These are phyloP conservation scores for Clusia tigrina DNA, from an alignment of 2,888 invertebrate genomes.

Conservation along the genomic window DNA sequence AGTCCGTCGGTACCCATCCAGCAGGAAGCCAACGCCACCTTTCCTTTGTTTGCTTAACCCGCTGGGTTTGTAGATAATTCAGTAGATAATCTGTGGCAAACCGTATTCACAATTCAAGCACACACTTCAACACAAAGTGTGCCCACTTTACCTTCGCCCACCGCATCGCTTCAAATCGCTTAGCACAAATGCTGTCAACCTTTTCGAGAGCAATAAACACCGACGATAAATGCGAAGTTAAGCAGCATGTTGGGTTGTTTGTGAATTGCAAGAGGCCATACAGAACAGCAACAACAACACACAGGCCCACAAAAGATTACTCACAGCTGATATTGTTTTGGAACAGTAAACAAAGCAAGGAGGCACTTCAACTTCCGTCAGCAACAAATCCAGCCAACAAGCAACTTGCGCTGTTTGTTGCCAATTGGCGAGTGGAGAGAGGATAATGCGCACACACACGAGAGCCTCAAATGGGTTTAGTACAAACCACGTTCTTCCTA, in stretches of 20 bases:
- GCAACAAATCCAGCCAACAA: slow-evolving; percentile 3
- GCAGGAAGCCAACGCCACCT: too few relatives aligned
- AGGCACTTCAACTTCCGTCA: background rate
- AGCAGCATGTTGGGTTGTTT: background rate
- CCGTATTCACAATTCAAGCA: too few relatives aligned
- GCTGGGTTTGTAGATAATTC: too few relatives aligned
- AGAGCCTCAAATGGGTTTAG: background rate
- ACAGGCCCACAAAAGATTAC: background rate
- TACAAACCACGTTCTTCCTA: background rate
- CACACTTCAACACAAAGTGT: too few relatives aligned
- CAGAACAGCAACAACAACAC: background rate
- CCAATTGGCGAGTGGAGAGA: background rate
- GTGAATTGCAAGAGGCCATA: background rate
- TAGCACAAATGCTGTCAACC: too few relatives aligned
- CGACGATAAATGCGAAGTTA: background rate
- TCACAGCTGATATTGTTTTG: slow-evolving; percentile 25
- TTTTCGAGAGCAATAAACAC: too few relatives aligned
- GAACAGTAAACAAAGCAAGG: slow-evolving; percentile 19
- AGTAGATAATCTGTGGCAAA: too few relatives aligned
- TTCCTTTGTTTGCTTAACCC: too few relatives aligned
- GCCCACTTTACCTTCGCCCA: too few relatives aligned
- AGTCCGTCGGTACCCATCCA: too few relatives aligned
- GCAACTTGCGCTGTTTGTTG: background rate
- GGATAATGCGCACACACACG: background rate
- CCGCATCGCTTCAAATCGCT: too few relatives aligned